Evolutionary conservation across 1,140 invertebrate genomes (phyloP).

Genomic region (Uloborus diversus): DNA sequence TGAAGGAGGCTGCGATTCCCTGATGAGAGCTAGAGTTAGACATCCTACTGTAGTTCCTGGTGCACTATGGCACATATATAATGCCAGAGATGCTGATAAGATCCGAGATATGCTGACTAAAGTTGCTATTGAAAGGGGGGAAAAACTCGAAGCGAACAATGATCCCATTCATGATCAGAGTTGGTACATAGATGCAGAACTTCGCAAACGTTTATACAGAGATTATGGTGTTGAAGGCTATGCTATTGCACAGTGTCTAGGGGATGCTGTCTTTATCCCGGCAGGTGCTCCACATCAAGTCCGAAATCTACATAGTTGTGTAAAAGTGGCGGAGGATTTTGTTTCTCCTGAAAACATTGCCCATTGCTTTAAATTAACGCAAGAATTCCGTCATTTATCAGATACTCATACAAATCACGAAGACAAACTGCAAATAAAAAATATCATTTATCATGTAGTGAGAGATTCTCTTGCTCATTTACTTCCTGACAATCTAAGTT

Average conservation of each 20-base stretch:
- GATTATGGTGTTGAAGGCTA: slow-evolving; percentile 96
- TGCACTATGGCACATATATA: slow-evolving; percentile 98
- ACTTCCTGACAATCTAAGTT: slow-evolving; percentile 64
- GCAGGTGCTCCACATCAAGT: slow-evolving; percentile 97
- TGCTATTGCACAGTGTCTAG: slow-evolving; percentile 94
- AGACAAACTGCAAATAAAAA: slow-evolving; percentile 95
- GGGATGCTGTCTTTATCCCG: slow-evolving; percentile 97
- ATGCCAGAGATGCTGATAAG: slow-evolving; percentile 92
- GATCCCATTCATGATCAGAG: slow-evolving; percentile 98
- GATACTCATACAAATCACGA: slow-evolving; percentile 98
- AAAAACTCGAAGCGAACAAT: slow-evolving; percentile 85
- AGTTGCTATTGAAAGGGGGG: slow-evolving; percentile 79
- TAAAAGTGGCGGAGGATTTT: slow-evolving; percentile 98
- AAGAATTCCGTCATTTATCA: slow-evolving; percentile 93
- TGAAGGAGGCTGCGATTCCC: slow-evolving; percentile 89
- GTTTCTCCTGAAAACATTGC: slow-evolving; percentile 97
- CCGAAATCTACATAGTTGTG: slow-evolving; percentile 95
- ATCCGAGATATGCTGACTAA: slow-evolving; percentile 94
- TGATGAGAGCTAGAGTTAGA: slow-evolving; percentile 79
- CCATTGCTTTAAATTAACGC: slow-evolving; percentile 94
- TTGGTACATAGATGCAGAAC: slow-evolving; percentile 88
- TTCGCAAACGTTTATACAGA: slow-evolving; percentile 85
- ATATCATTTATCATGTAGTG: slow-evolving; percentile 97
- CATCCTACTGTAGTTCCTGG: slow-evolving; percentile 85
- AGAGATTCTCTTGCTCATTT: slow-evolving; percentile 87